Base-by-base conservation (phyloP, 2,113 vertebrate genomes). In the Hippocampus zosterae region DNA sequence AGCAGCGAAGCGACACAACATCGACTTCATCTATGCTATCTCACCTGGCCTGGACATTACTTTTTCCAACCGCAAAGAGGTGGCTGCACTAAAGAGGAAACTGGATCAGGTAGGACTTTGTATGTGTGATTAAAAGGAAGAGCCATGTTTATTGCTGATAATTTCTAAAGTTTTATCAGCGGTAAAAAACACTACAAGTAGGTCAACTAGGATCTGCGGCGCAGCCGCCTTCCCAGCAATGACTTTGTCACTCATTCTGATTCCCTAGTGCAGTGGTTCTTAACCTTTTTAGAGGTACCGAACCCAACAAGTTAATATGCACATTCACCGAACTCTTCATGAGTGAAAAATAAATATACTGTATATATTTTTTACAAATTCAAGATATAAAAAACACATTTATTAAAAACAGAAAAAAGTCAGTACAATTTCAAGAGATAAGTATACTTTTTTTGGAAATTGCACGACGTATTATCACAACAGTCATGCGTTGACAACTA, bases 31-130 rank as follows among this genome's bases (percentile, higher is more conserved):
- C 80, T 99, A 99, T 72, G 97, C 97, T 57, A 95, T 99, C 79
- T 99, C 97, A 1, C 97, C 97, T 23, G 97, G 97, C 29, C 91
- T 98, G 78, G 97, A 99, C 82, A 94, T 99, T 57, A 98, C 97
- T n/a, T 99, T 98, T 84, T 98, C 97, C 63, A 99, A 96, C 88
- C 94, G 94, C 56, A 98, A 94, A 77, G 97, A 99, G 78, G 90
- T 95, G 0, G 89, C 93, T 8, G 94, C 96, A 0, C 82, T 99
- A 76, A 98, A 98, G 85, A 94, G 93, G 80, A 99, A 99, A 82
- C 87, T 98, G 69, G 94, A 96, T 62, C 89, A 90, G 89, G 89
- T 89, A 74, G 75, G 78, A 74, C 81, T 80, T 63, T 67, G 69
- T 52, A 8, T 67, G 63, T 3, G 5, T 13, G 13, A 57, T 60